Evolutionary conservation across 2,888 invertebrate genomes (phyloP).

Genomic region (Microdon myrmicae): DNA sequence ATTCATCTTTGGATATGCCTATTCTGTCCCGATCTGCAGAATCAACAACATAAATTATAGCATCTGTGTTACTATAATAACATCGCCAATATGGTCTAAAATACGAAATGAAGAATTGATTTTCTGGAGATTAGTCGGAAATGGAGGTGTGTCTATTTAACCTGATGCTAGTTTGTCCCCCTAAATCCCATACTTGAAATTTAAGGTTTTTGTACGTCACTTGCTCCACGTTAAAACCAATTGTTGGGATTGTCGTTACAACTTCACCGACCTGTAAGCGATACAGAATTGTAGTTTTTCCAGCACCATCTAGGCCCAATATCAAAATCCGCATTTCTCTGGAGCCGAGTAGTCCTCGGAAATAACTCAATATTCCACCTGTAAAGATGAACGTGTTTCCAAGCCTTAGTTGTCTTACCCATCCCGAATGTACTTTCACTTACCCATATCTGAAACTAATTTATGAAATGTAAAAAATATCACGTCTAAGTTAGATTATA

Average conservation of each 20-base stretch:
- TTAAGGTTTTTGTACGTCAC: constrained; percentile 99
- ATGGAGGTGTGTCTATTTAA: constrained; percentile 63
- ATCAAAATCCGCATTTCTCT: constrained; percentile 98
- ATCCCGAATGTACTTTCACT: background rate
- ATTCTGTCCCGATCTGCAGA: constrained; percentile 98
- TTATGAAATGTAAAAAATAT: constrained; percentile 32
- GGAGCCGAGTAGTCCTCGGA: constrained; percentile 93
- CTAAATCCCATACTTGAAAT: constrained; percentile 99
- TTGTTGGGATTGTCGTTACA: constrained; percentile 97
- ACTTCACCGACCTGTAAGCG: constrained; percentile 98
- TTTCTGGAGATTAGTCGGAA: background rate
- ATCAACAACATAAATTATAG: constrained; percentile 99
- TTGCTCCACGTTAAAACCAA: constrained; percentile 99
- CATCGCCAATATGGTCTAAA: constrained; percentile 98
- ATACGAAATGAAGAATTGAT: constrained; percentile 53
- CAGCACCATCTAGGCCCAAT: constrained; percentile 97
- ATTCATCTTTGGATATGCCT: constrained; percentile 98
- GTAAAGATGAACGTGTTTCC: constrained; percentile 56
- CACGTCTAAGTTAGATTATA: constrained; percentile 1
- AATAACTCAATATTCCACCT: constrained; percentile 97
- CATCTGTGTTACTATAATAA: constrained; percentile 99
- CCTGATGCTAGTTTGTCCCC: constrained; percentile 99
- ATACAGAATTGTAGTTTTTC: constrained; percentile 98
- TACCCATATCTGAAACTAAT: constrained; percentile 31
- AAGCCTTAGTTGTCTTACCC: background rate